Evolutionary conservation across 2,888 invertebrate species (phyloP).

Genomic region (Phortica magna): DNA sequence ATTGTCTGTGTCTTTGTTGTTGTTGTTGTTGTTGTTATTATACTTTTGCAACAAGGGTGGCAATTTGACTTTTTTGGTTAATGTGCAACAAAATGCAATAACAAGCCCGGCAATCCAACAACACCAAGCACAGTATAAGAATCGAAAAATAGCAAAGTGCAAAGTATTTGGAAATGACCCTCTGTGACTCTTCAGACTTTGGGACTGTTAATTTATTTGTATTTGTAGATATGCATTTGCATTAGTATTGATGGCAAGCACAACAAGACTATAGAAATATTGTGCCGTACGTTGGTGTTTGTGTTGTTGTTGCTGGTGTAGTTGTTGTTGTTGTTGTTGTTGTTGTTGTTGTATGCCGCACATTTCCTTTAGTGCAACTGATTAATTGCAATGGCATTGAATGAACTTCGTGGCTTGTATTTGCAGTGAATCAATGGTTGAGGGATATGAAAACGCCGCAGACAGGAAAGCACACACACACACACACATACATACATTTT

Average conservation of each 20-base stretch:
- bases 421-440: neutral
- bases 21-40: neutral
- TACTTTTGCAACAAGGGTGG: neutral
- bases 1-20: neutral
- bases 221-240: conserved; percentile 17
- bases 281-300: conserved; percentile 6
- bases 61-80: conserved; percentile 3
- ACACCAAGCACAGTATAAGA: neutral
- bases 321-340: conserved; percentile 8
- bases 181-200: neutral
- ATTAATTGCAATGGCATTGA: conserved; percentile 26
- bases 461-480: conserved; percentile 29
- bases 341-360: conserved; percentile 18
- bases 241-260: neutral
- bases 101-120: neutral
- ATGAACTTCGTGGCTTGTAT: neutral
- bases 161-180: conserved; percentile 30
- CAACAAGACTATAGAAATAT: conserved; percentile 8
- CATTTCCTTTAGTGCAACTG: conserved; percentile 28
- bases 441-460: conserved; percentile 10
- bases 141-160: neutral
- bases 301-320: conserved; percentile 1
- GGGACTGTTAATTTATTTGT: conserved; percentile 16
- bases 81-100: conserved; percentile 19
- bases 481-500: conserved; percentile 11